A percentile compares a stretch with the other conserved stretches of the same genome.
Conservation (phyloP, 2,113 vertebrate species). For the Microcebus jonahi region DNA sequence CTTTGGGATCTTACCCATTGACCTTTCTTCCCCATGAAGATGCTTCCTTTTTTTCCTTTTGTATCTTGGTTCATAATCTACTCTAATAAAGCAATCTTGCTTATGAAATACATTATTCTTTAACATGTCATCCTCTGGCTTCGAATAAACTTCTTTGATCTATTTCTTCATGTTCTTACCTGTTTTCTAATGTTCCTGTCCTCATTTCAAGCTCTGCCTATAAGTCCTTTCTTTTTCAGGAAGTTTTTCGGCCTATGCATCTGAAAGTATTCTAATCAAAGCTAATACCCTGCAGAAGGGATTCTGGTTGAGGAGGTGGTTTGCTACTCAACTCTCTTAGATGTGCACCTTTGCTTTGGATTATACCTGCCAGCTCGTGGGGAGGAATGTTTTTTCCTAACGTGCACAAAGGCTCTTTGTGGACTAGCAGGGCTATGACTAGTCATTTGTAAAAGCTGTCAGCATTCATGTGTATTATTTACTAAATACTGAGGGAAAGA, state of each 20-base stretch:
- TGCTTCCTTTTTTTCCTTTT: not conserved
- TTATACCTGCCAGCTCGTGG: not conserved
- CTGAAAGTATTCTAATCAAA: not conserved
- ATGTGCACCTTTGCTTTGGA: not conserved
- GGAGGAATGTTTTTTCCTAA: not conserved
- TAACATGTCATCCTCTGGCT: not conserved
- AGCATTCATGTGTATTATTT: not conserved
- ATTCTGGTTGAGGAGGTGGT: not conserved
- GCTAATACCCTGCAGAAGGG: not conserved
- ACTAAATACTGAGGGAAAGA: not conserved
- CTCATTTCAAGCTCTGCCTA: not conserved
- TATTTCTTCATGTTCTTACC: not conserved
- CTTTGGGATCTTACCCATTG: not conserved
- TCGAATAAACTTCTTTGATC: not conserved
- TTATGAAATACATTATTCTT: not conserved
- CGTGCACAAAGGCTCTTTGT: not conserved
- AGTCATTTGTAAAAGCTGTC: not conserved
- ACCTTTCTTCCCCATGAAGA: not conserved
- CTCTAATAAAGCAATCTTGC: not conserved
- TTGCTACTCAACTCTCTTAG: not conserved
- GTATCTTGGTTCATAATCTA: not conserved
- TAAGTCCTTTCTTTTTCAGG: not conserved
- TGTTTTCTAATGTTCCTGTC: not conserved
- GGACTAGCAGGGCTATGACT: not conserved
- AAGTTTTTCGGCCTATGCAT: not conserved